phyloP scores from a whole-genome alignment of 1,140 invertebrate genomes.

The Archivesica marissinica region DNA sequence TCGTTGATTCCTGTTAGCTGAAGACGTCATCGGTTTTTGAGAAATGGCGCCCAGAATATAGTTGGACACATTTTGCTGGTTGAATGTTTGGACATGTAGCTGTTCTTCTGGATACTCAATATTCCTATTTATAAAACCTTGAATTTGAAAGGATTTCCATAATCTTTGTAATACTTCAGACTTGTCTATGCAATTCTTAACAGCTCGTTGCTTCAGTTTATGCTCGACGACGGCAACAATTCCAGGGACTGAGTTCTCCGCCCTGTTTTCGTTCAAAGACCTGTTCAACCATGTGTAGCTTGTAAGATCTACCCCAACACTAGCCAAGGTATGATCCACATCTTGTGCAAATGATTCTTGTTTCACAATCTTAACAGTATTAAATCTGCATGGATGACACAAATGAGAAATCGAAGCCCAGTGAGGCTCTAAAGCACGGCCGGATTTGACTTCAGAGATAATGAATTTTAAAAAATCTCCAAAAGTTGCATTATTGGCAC shows the following conservation, averaged over 20 bases:
- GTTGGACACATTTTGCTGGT: background rate
- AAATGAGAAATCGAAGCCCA: constrained; percentile 53
- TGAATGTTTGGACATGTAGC: background rate
- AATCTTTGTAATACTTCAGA: background rate
- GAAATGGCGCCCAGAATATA: constrained; percentile 19
- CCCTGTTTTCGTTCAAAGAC: constrained; percentile 36
- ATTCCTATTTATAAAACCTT: constrained; percentile 36
- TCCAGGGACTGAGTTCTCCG: constrained; percentile 23
- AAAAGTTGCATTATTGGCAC: constrained; percentile 48
- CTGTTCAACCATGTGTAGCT: constrained; percentile 15
- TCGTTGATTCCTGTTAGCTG: background rate
- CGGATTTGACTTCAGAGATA: constrained; percentile 3
- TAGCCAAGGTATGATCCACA: constrained; percentile 29
- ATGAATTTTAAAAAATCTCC: constrained; percentile 49
- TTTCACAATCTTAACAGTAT: constrained; percentile 37
- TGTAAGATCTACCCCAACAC: constrained; percentile 27
- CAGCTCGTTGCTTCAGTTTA: background rate
- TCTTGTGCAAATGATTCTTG: constrained; percentile 49
- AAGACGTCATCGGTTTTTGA: constrained; percentile 15
- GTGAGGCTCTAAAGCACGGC: constrained; percentile 16
- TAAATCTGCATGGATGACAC: constrained; percentile 45
- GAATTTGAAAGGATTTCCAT: constrained; percentile 59
- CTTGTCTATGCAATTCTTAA: constrained; percentile 1
- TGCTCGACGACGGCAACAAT: constrained; percentile 26
- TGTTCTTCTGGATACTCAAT: background rate